Percentiles rank a stretch among this genome's conserved stretches.
Evolutionary conservation across 92 coral and sea anemone genomes (phyloP).

Genomic region (Bergia sp.): DNA sequence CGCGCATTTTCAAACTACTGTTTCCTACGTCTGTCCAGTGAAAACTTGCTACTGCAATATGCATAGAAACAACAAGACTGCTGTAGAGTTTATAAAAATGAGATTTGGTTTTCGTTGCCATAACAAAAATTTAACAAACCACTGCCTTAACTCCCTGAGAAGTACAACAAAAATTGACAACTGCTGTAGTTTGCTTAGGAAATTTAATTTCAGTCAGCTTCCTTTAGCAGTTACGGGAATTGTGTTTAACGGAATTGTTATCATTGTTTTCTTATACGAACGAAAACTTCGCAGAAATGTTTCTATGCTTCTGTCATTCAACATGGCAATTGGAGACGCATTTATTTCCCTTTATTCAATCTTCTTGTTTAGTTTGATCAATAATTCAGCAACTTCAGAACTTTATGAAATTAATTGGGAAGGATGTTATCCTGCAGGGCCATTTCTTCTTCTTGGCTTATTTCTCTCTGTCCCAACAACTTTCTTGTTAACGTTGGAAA

Average conservation of each 20-base stretch:
- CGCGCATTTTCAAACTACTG: neutral
- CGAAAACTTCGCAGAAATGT: neutral
- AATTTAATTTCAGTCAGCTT: neutral
- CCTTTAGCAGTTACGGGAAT: neutral
- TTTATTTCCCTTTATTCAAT: neutral
- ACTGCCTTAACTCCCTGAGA: neutral
- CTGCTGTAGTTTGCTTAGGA: neutral
- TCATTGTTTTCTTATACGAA: neutral
- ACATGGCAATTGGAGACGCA: constrained; percentile 20
- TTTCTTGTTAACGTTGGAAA: constrained; percentile 2
- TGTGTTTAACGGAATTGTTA: neutral
- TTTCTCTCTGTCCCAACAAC: neutral
- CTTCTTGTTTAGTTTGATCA: neutral
- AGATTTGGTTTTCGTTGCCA: neutral
- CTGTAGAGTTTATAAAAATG: neutral
- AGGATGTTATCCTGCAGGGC: neutral
- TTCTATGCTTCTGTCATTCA: neutral
- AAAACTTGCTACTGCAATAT: neutral
- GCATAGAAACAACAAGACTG: neutral
- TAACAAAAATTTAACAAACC: neutral
- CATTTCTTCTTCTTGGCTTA: neutral
- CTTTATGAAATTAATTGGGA: neutral
- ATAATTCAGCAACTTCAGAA: neutral
- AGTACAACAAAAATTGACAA: neutral
- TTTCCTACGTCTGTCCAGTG: neutral